Base-by-base conservation (phyloP, 2,797 vertebrate species). In the Lepilemur ruficaudatus region DNA sequence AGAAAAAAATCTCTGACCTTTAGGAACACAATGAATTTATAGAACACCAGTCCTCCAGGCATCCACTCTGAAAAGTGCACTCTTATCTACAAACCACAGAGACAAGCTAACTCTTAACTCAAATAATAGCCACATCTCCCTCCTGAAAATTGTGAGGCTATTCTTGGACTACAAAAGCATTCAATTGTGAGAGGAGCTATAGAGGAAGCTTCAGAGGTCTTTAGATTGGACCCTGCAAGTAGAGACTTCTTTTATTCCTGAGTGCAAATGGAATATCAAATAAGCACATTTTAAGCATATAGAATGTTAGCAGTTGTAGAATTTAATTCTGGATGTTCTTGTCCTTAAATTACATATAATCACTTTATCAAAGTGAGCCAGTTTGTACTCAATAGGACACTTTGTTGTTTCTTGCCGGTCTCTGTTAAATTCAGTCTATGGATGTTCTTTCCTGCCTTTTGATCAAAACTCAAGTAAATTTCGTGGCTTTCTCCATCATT, bases 1-100 rank as follows among this genome's bases (percentile, higher is more conserved):
- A 75, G 90, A 86, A 67, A 65, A 90, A 91, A 95, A 93, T 28
- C 41, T 91, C 50, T 95, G 88, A 95, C 96, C 96, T 97, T 97
- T 97, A 82, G 91, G 91, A 93, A 67, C 57, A 93, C 92, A 95
- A 86, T 93, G 70, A 70, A 85, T 94, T 95, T 59, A 79, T 65
- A 92, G 92, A 94, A 94, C 86, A 82, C 35, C 70, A 41, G 78
- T 59, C 67, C 82, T 97, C 55, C 28, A 86, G 50, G 80, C 81
- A 72, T 78, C 81, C 41, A 85, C 48, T 28, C 17, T 88, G 93
- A 92, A 95, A 97, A 97, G 94, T 80, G 30, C 85, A 81, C 61
- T 78, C 92, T 97, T 97, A 97, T 94, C 93, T 91, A 52, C 80
- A 79, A 35, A 81, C 5, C 43, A 12, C 95, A 96, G 91, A 93